phyloP scores from a whole-genome alignment of 2,888 invertebrate species.

The Melipona bicolor region DNA sequence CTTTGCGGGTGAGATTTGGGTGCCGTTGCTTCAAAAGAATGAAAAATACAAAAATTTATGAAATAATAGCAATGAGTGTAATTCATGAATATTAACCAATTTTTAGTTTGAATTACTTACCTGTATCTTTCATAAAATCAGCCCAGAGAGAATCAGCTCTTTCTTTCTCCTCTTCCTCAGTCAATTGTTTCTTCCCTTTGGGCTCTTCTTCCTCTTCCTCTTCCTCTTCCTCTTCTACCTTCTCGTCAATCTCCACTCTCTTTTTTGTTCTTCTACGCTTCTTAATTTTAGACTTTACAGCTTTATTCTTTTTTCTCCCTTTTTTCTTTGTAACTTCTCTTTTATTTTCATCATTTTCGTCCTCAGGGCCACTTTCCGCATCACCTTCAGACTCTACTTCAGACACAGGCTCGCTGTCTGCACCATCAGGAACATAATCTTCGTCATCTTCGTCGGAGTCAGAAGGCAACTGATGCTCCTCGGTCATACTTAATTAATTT shows the following conservation, averaged over 20 bases:
- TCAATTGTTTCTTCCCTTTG: constrained; percentile 73
- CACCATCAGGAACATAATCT: constrained; percentile 90
- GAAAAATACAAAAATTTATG: background rate
- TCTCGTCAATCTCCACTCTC: constrained; percentile 64
- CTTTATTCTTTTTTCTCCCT: constrained; percentile 71
- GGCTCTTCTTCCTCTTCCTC: constrained; percentile 75
- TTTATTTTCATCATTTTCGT: constrained; percentile 83
- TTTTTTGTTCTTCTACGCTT: constrained; percentile 63
- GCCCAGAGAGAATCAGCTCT: constrained; percentile 92
- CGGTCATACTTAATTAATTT: constrained; percentile 75
- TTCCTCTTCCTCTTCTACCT: constrained; percentile 68
- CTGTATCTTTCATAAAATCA: constrained; percentile 90
- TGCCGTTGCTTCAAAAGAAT: constrained; percentile 50
- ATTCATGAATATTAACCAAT: background rate
- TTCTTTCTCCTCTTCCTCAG: constrained; percentile 89
- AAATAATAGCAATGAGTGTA: background rate
- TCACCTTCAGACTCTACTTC: constrained; percentile 89
- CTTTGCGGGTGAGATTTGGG: constrained; percentile 68
- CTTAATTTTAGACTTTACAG: constrained; percentile 70
- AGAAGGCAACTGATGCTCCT: constrained; percentile 85
- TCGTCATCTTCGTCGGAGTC: constrained; percentile 92
- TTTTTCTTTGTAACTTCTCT: constrained; percentile 69
- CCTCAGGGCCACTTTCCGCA: constrained; percentile 87
- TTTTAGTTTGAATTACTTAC: constrained; percentile 69
- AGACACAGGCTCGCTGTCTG: constrained; percentile 86